phyloP scores from a whole-genome alignment of 2,797 vertebrate species.

The Dicrostonyx torquatus region DNA sequence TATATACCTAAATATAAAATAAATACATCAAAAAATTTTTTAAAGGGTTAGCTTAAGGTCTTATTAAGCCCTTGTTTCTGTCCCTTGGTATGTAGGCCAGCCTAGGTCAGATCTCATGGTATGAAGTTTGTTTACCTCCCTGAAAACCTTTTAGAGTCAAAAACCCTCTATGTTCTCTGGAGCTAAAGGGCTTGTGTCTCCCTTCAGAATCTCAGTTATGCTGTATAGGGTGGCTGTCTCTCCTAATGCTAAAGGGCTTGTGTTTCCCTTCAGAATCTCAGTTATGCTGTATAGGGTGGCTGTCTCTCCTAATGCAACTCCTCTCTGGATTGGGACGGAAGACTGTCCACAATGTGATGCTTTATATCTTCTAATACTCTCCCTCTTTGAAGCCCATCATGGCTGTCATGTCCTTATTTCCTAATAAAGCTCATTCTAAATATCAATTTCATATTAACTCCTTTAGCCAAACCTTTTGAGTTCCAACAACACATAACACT shows the following conservation, averaged over 20 bases:
- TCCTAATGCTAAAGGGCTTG: too few species aligned
- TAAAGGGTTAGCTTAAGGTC: not conserved
- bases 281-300: too few species aligned
- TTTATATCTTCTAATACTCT: not conserved
- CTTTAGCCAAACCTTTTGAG: not conserved
- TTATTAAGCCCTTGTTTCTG: not conserved
- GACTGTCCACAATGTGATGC: not conserved
- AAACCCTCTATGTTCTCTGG: not conserved
- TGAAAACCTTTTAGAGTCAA: not conserved
- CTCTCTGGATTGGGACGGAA: not conserved
- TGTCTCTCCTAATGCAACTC: not conserved
- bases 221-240: not conserved
- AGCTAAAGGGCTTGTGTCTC: not conserved
- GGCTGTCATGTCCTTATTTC: not conserved
- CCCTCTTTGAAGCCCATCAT: not conserved
- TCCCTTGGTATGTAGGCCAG: not conserved
- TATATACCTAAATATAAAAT: not conserved
- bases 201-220: not conserved
- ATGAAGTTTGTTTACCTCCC: not conserved
- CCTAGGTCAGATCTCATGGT: not conserved
- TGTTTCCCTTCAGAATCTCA: too few species aligned
- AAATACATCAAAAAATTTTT: not conserved
- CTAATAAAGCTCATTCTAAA: not conserved
- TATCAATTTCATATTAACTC: not conserved
- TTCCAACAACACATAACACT: constrained; percentile 2